Base-by-base conservation (phyloP, 2,113 vertebrate species). In the Isichthys henryi region DNA sequence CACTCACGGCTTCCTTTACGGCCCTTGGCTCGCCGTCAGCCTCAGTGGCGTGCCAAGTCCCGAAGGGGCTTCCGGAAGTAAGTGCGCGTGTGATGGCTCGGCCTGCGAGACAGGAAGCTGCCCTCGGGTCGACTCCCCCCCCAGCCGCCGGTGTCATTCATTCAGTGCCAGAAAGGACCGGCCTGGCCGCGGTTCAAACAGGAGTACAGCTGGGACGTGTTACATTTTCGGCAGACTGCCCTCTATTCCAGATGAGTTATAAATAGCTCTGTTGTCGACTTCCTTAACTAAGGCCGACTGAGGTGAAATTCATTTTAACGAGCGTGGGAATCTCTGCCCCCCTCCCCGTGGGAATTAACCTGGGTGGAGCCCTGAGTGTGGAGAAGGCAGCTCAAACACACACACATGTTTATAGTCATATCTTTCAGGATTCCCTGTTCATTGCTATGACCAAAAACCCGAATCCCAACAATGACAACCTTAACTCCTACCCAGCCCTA, bases 191-290 rank as follows among this genome's bases (percentile, higher is more conserved):
- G 96, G 94, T 96, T 98, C 98, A 98, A 98, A 98, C 97, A 97
- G 97, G 96, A 98, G 97, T 97, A 98, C 98, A 99, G 98, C 98
- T 99, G 98, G 98, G 97, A 98, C 98, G 97, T 98, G 97, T 99
- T 99, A 99, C 97, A 97, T 97, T 97, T 99, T 98, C 97, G 97
- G 97, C 97, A 98, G 97, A 96, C 97, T 99, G 98, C 97, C 97
- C 97, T 98, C 96, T 96, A 97, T 98, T 98, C 95, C 96, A 97
- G 97, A 97, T 97, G 96, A 97, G 96, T 97, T 98, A 98, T 97
- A 98, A 98, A 97, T 98, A 98, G 97, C 97, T 96, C 96, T 96
- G 93, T 94, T 95, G 94, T 95, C 93, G 96, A 97, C 97, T 97
- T 97, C 96, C 95, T 96, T 97, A 97, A 98, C 97, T 97, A 98